Evolutionary conservation across 2,113 vertebrate genomes (phyloP).

Genomic region (Rousettus leschenaultii): DNA sequence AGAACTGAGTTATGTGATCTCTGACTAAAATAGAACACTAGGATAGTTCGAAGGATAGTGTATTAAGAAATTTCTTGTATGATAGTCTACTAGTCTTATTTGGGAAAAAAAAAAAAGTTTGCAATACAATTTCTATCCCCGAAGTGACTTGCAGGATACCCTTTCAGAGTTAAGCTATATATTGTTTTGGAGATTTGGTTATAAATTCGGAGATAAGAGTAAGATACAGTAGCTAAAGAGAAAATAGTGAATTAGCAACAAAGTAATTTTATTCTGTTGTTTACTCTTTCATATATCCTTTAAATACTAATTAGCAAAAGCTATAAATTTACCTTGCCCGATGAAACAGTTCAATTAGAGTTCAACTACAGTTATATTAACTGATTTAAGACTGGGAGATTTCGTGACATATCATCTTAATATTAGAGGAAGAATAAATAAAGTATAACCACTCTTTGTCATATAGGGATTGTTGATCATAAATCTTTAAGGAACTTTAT

Average conservation of each 20-base stretch:
- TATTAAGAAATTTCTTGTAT: neutral
- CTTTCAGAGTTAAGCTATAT: neutral
- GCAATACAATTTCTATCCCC: neutral
- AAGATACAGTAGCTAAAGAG: neutral
- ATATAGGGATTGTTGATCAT: neutral
- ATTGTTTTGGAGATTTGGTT: neutral
- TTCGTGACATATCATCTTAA: slow-evolving; percentile 11
- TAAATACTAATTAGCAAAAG: slow-evolving; percentile 34
- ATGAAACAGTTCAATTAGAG: slow-evolving; percentile 47
- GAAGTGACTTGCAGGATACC: neutral
- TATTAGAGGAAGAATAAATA: neutral
- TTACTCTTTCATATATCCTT: neutral
- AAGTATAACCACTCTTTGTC: neutral
- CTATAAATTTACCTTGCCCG: neutral
- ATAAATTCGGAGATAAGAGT: slow-evolving; percentile 24
- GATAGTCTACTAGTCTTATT: neutral
- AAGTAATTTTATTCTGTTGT: neutral
- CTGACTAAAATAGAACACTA: neutral
- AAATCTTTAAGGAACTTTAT: neutral
- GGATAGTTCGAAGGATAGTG: neutral
- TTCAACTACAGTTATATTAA: neutral
- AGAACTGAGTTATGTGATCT: neutral
- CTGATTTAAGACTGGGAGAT: neutral
- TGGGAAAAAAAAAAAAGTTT: neutral
- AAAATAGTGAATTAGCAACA: slow-evolving; percentile 20